Evolutionary conservation across 2,113 vertebrate species (phyloP).

Genomic region (Sula dactylatra): DNA sequence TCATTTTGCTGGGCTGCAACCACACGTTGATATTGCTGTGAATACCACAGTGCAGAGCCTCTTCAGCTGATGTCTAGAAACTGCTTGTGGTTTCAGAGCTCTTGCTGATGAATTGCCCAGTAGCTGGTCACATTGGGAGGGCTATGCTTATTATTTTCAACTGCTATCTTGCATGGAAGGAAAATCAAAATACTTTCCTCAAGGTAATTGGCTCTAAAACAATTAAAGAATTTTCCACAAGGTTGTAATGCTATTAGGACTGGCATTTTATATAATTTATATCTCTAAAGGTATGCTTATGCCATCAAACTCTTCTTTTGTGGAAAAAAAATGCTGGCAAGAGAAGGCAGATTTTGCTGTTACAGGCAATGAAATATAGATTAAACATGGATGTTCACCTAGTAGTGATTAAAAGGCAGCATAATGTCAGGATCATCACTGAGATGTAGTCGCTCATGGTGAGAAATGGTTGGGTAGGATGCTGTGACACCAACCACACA

Average conservation of each 20-base stretch:
- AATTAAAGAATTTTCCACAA: slow-evolving; percentile 34
- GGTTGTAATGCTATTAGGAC: slow-evolving; percentile 38
- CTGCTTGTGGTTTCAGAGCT: background rate
- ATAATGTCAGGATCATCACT: background rate
- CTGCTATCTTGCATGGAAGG: background rate
- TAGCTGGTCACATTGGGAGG: background rate
- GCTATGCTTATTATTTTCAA: slow-evolving; percentile 19
- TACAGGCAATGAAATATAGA: background rate
- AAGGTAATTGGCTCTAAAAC: slow-evolving; percentile 39
- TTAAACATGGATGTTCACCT: background rate
- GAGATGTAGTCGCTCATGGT: background rate
- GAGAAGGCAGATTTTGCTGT: background rate
- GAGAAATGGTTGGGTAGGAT: background rate
- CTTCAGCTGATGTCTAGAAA: background rate
- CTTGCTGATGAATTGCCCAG: slow-evolving; percentile 19
- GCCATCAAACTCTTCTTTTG: background rate
- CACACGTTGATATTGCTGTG: background rate
- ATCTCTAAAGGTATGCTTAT: slow-evolving; percentile 9
- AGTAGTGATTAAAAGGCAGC: background rate
- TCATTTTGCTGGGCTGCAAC: background rate
- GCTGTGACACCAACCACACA: slow-evolving; percentile 3
- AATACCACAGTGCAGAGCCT: background rate
- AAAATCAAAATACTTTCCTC: slow-evolving; percentile 53
- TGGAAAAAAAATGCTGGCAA: background rate
- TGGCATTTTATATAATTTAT: background rate